Evolutionary conservation across 2,888 invertebrate species (phyloP), one percentile per base, ranked within the genome.

Genomic region (Aromia moschata): DNA sequence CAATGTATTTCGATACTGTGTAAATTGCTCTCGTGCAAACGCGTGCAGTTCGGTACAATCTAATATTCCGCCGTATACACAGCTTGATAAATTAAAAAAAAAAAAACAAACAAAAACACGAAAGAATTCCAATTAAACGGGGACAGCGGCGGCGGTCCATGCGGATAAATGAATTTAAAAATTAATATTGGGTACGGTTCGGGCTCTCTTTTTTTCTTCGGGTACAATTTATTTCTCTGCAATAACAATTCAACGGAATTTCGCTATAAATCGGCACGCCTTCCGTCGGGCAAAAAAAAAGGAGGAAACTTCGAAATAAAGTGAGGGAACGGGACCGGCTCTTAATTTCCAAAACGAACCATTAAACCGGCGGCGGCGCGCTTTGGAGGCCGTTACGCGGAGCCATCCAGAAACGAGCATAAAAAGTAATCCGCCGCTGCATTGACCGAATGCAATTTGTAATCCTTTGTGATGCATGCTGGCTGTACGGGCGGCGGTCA

Each of bases 371-470:
- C 5, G 31, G 16, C n/a, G 31, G 38, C 37, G 38, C 25, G 38
- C 12, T 49, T 49, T 18, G 20, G 25, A 31, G 4, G 12, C 20
- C 15, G 15, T 14, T 36, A 18, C 17, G 20, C 18, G 30, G 49
- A 38, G n/a, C 49, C 18, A 38, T 49, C 14, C 49, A 11, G 25
- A 20, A 40, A 49, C 37, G 16, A 25, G 38, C n/a, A 38, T 20
- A 38, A 38, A 49, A 49, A 14, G 11, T 7, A 2, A 4, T 15
- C 5, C 41, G 41, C 46, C 56, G 36, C 49, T 45, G 31, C 43
- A 43, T 30, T 60, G 58, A 44, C 45, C 58, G 58, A 55, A 56
- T 61, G 60, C 56, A 57, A 56, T 64, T 58, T 53, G 53, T 44
- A 54, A 49, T 56, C 58, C 51, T 36, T 31, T 49, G 45, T 64